A percentile compares a stretch with the other conserved stretches of the same genome.
Evolutionary conservation across 2,113 vertebrate genomes (phyloP).

Genomic region (Mesocricetus auratus): DNA sequence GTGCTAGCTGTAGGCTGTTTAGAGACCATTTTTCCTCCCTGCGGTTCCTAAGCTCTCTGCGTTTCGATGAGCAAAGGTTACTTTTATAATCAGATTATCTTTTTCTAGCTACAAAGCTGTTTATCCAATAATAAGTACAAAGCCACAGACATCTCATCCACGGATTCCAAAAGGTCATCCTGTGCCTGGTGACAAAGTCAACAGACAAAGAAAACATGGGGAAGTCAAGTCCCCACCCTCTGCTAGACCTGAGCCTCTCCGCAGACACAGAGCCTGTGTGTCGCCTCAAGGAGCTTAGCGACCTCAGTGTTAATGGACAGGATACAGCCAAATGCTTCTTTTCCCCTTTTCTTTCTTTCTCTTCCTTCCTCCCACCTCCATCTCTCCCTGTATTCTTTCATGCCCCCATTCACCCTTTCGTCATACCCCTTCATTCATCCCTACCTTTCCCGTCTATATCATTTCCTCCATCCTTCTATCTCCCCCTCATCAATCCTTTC

Average conservation of each 20-base stretch:
- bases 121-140: neutral
- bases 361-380: neutral
- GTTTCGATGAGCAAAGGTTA: neutral
- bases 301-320: neutral
- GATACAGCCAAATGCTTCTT: no score
- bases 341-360: neutral
- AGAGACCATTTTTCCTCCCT: accelerated
- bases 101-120: neutral
- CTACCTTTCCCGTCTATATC: no score
- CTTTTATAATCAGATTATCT: neutral
- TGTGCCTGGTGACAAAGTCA: neutral
- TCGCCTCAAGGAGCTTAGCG: neutral
- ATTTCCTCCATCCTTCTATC: no score
- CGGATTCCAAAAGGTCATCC: neutral
- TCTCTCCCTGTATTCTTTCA: neutral
- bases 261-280: neutral
- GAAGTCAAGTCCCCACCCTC: accelerated
- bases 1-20: no score
- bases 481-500: neutral
- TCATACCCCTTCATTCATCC: neutral
- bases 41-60: neutral
- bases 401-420: neutral
- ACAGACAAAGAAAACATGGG: accelerated
- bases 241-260: neutral
- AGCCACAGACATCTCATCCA: neutral